phyloP scores from a whole-genome alignment of 2,113 vertebrate genomes.

The Columba livia region DNA sequence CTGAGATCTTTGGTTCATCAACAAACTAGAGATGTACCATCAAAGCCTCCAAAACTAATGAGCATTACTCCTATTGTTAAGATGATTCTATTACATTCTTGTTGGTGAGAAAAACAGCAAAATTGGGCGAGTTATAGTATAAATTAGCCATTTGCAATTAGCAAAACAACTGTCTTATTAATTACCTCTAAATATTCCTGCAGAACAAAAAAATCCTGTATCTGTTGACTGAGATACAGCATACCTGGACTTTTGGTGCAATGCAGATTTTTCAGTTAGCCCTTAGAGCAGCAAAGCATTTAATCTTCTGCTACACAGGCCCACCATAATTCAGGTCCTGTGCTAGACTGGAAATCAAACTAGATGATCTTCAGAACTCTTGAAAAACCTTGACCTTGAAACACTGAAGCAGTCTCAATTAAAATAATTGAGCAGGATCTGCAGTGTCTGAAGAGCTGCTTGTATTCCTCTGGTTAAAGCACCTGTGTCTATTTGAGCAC shows the following conservation, averaged over 20 bases:
- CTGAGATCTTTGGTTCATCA: background rate
- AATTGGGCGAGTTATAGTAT: background rate
- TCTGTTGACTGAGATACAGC: background rate
- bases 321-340: background rate
- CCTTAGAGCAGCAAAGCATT: background rate
- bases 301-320: background rate
- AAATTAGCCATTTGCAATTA: background rate
- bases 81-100: background rate
- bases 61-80: background rate
- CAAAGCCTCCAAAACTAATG: background rate
- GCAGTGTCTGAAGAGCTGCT: background rate
- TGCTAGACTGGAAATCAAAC: background rate
- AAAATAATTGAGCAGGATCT: background rate
- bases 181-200: background rate
- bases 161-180: background rate
- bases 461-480: background rate
- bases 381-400: background rate
- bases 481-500: background rate
- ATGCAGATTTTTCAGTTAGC: background rate
- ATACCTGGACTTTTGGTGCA: background rate
- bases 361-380: background rate
- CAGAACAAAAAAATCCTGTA: background rate
- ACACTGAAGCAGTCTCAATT: background rate
- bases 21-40: background rate
- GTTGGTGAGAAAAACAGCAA: background rate